Base-by-base conservation (phyloP, 2,888 invertebrate species). In the Tipula confusa region DNA sequence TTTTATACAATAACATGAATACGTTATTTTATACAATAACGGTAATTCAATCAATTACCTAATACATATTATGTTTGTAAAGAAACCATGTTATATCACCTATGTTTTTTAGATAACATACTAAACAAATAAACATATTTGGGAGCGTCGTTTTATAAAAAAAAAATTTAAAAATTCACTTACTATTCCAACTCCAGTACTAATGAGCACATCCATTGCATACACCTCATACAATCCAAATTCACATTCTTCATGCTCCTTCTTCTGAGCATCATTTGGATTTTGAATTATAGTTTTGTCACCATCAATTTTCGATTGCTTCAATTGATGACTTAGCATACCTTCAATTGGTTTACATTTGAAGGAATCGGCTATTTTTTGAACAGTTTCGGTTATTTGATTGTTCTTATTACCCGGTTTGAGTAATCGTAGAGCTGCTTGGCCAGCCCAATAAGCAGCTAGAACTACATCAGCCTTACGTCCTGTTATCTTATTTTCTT, bases 321-420 rank as follows among this genome's bases (percentile, higher is more conserved):
- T 97, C 85, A 99, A 91, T 88, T 99, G 98, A 90, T 99, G 98
- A 87, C 96, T 96, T 83, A 97, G 91, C 96, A 96, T 96, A 86
- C 97, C 98, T 91, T 99, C 99, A 83, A 99, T 95, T 29, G 99
- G 99, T 90, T 98, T 99, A 90, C 99, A 99, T 86, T 97, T 96
- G 91, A 93, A 99, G 82, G 95, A 93, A 85, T 97, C 96, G 85
- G 97, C 95, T 85, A 98, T 94, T 91, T 97, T 97, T 90, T 97
- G 97, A 84, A 98, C 96, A 79, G 94, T 94, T 86, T 97, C 96
- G 84, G 98, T 98, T 86, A 98, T 94, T 85, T 93, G 93, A 89
- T 96, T 96, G 85, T 97, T 98, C 95, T 96, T 97, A 91, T 95
- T 95, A 85, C 95, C 97, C 83, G 98, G 95, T 90, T 97, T 95